phyloP scores from a whole-genome alignment of 2,888 invertebrate genomes.

The Cenopis cana region DNA sequence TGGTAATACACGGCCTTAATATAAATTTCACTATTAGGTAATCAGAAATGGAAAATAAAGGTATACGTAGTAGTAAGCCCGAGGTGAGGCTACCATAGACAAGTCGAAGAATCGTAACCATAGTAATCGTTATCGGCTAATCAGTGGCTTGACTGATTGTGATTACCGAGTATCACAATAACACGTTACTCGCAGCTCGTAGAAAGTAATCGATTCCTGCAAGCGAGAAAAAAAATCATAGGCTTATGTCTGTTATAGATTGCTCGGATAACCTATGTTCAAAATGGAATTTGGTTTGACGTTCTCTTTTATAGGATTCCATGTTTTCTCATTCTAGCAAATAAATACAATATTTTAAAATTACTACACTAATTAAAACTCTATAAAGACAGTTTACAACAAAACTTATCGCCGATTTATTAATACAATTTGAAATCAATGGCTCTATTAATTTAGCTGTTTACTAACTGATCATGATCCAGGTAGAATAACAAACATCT shows the following conservation, averaged over 20 bases:
- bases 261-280: constrained; percentile 30
- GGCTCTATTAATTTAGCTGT: constrained; percentile 8
- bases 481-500: constrained; percentile 23
- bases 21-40: constrained; percentile 4
- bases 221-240: constrained; percentile 49
- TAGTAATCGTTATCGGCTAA: constrained; percentile 48
- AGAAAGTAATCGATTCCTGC: constrained; percentile 47
- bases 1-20: too few species aligned
- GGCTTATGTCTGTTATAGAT: constrained; percentile 32
- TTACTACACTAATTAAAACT: neutral
- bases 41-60: constrained; percentile 26
- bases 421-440: constrained; percentile 17
- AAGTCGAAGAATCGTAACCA: constrained; percentile 27
- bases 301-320: constrained; percentile 11
- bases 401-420: neutral
- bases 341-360: neutral
- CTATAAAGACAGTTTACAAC: constrained; percentile 2
- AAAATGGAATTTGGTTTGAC: constrained; percentile 26
- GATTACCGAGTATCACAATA: constrained; percentile 56
- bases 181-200: constrained; percentile 52
- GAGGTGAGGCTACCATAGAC: constrained; percentile 10
- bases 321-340: constrained; percentile 2
- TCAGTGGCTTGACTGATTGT: constrained; percentile 56
- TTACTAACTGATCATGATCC: neutral
- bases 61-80: constrained; percentile 23